A percentile compares a stretch with the other conserved stretches of the same genome.
phyloP scores from a whole-genome alignment of 2,113 vertebrate species.

The Isichthys henryi region DNA sequence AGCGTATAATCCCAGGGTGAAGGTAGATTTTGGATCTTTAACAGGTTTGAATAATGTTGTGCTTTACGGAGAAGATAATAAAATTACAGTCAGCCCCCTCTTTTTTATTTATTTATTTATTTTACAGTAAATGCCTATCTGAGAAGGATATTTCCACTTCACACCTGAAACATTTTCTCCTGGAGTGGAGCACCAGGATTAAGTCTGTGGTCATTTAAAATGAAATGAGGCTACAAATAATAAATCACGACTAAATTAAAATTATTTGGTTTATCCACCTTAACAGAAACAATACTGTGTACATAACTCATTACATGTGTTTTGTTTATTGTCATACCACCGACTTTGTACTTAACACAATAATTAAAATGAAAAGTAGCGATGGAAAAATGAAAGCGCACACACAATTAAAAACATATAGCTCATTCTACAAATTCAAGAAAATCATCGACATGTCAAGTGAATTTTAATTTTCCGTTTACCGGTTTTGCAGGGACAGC shows the following conservation, averaged over 20 bases:
- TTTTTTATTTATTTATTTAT: neutral
- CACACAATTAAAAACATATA: neutral
- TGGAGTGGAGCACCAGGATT: neutral
- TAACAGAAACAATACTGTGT: neutral
- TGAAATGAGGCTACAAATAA: neutral
- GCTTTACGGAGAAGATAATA: neutral
- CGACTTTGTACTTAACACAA: neutral
- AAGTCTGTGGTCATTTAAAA: neutral
- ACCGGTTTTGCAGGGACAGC: neutral
- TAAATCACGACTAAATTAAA: neutral
- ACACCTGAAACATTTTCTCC: neutral
- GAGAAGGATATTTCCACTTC: neutral
- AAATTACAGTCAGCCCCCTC: neutral
- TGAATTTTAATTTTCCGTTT: neutral
- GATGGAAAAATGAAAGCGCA: neutral
- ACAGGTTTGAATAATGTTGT: neutral
- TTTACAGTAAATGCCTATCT: neutral
- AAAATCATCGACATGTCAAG: neutral
- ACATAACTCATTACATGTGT: neutral
- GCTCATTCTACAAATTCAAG: neutral
- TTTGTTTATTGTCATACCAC: neutral
- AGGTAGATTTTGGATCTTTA: neutral
- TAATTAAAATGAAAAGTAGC: neutral
- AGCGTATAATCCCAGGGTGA: neutral
- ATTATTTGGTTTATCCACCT: neutral